Base-by-base conservation (phyloP, 1,140 invertebrate species). In the Ridgeia piscesae region DNA sequence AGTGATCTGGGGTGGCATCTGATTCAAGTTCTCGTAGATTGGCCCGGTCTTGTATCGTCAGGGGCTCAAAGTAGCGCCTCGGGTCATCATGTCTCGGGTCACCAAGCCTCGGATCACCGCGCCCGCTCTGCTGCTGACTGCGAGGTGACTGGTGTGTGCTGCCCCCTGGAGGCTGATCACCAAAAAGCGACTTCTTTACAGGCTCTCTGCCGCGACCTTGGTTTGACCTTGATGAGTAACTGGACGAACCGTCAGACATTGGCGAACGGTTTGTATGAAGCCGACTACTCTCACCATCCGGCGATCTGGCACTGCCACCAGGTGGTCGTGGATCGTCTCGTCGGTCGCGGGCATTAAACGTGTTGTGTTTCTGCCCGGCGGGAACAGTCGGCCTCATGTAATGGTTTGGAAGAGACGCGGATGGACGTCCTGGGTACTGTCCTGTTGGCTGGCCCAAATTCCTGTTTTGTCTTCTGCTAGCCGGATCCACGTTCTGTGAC, bases 61-160 rank as follows among this genome's bases (percentile, higher is more conserved):
- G 48, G 4, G 91, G 91, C n/a, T 92, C 91, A 33, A 42, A 34
- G 50, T 92, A 34, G 21, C 31, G 34, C 31, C 58, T 34, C 58
- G 31, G 42, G 14, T 77, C n/a, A 6, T 4, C 34, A 21, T 17
- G 34, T 48, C 91, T 58, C 31, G 34, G n/a, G n/a, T n/a, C n/a
- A n/a, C 35, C n/a, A 34, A 35, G n/a, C n/a, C n/a, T n/a, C n/a
- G n/a, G n/a, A n/a, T n/a, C n/a, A n/a, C n/a, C n/a, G n/a, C n/a
- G n/a, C n/a, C n/a, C n/a, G n/a, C n/a, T n/a, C 89, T 35, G 89
- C 33, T 90, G 89, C 89, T 90, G 89, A 4, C 35, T 34, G 35
- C 89, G 89, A 14, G 35, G 34, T 14, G 33, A 34, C n/a, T 90
- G 34, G 2, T 90, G 89, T 31, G 27, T 77, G 58, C 58, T 77